Percentiles rank a stretch among this genome's conserved stretches.
These are phyloP conservation scores for Trichonephila clavipes DNA, from an alignment of 1,140 invertebrate species.

Conservation along the genomic window DNA sequence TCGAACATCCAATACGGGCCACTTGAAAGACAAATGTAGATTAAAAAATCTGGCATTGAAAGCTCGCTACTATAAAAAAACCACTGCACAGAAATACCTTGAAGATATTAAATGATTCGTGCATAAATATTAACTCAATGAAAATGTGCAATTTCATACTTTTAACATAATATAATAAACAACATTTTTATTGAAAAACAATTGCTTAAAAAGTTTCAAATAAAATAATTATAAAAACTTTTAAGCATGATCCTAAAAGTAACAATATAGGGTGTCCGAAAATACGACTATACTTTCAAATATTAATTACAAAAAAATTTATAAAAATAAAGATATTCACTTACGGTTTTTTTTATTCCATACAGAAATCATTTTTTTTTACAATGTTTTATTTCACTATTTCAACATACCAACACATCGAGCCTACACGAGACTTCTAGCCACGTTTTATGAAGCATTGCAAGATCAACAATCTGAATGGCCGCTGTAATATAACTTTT, in stretches of 20 bases:
- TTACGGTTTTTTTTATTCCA: too few species aligned
- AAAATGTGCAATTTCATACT: background rate
- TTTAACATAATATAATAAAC: background rate
- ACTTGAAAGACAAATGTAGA: constrained; percentile 40
- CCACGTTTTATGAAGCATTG: too few species aligned
- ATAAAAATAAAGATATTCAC: too few species aligned
- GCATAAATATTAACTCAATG: background rate
- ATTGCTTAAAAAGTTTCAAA: background rate
- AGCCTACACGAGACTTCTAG: too few species aligned
- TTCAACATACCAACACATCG: too few species aligned
- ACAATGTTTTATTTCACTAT: too few species aligned
- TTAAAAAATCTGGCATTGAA: constrained; percentile 34
- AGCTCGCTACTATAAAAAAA: background rate
- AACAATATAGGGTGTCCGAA: background rate
- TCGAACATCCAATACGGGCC: constrained; percentile 7
- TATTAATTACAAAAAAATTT: too few species aligned
- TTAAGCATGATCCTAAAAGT: background rate
- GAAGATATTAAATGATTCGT: background rate
- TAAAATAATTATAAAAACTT: background rate
- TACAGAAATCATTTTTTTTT: too few species aligned
- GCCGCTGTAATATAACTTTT: too few species aligned
- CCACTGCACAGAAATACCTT: constrained; percentile 17
- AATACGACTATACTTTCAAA: too few species aligned
- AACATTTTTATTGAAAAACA: background rate
- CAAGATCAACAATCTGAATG: too few species aligned